These are phyloP conservation scores for Anguilla obscura DNA, from an alignment of 2,797 vertebrate species.

Conservation along the genomic window DNA sequence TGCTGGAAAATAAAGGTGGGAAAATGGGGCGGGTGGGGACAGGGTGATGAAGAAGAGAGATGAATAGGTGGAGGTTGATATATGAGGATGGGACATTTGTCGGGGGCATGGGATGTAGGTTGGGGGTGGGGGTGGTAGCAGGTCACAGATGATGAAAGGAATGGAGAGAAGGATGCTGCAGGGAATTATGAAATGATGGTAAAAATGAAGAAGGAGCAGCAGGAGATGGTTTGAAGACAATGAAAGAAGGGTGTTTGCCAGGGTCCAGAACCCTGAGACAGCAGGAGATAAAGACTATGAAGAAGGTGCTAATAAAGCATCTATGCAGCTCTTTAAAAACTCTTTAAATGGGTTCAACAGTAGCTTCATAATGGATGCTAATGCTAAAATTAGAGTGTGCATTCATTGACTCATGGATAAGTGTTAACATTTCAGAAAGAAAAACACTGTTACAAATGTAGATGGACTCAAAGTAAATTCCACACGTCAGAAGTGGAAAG, in stretches of 20 bases:
- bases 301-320: neutral
- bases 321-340: neutral
- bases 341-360: too few relatives aligned
- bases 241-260: neutral
- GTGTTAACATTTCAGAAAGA: too few relatives aligned
- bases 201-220: neutral
- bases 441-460: too few relatives aligned
- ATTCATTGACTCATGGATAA: too few relatives aligned
- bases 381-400: too few relatives aligned
- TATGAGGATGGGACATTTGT: neutral
- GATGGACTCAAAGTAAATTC: too few relatives aligned
- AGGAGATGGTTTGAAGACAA: neutral
- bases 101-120: neutral
- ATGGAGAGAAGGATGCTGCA: neutral
- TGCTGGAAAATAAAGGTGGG: neutral
- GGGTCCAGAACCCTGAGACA: neutral
- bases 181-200: neutral
- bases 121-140: neutral
- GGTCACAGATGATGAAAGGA: neutral
- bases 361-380: too few relatives aligned
- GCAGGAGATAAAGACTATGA: neutral
- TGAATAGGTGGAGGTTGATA: neutral
- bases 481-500: too few relatives aligned
- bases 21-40: neutral
- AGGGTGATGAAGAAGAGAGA: conserved; percentile 5